A percentile compares a stretch with the other conserved stretches of the same genome.
phyloP scores from a whole-genome alignment of 2,797 vertebrate genomes.

The Rhabdomys pumilio region DNA sequence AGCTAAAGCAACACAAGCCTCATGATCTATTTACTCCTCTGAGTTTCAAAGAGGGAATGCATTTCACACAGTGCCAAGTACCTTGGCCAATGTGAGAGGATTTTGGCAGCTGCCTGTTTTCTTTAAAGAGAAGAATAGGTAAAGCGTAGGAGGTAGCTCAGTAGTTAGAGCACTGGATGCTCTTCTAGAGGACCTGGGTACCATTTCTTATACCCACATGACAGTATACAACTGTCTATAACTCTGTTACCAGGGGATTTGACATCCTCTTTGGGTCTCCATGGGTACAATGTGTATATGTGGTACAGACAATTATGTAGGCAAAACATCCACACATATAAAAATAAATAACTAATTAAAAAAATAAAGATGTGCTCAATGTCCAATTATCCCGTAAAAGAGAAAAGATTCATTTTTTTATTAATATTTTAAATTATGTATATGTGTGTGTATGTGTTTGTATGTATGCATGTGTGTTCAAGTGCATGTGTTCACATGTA shows the following conservation, averaged over 20 bases:
- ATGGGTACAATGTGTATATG: neutral
- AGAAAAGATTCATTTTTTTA: neutral
- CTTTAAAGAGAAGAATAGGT: neutral
- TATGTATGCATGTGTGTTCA: neutral
- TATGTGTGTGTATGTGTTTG: neutral
- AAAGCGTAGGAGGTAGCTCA: neutral
- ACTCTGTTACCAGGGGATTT: neutral
- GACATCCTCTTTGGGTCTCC: neutral
- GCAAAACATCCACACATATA: neutral
- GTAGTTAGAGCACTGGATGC: neutral
- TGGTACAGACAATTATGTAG: neutral
- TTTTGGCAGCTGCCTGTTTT: neutral
- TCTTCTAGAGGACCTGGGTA: neutral
- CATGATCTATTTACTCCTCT: neutral
- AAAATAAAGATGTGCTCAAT: neutral
- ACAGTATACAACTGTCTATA: neutral
- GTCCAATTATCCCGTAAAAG: neutral
- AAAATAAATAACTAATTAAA: neutral
- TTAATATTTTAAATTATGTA: neutral
- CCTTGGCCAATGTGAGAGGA: neutral
- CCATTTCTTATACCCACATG: neutral
- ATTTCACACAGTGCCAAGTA: neutral
- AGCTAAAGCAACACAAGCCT: neutral
- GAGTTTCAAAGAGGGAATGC: slow-evolving; percentile 1
- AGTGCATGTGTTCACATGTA: neutral